Evolutionary conservation across 1,140 invertebrate genomes (phyloP).

Genomic region (Agrypnia vestita): DNA sequence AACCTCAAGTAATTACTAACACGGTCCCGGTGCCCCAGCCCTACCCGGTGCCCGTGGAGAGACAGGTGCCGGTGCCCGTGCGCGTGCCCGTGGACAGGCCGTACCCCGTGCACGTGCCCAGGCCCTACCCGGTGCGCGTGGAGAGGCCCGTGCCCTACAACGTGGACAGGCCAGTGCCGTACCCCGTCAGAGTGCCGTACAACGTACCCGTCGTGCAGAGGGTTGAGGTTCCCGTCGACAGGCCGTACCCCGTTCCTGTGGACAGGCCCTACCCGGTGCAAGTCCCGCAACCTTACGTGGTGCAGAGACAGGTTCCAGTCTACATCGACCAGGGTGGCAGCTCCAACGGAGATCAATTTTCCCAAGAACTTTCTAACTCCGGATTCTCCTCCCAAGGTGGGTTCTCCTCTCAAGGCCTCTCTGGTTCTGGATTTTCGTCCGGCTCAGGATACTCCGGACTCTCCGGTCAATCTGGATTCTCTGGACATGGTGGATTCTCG

Average conservation of each 20-base stretch:
- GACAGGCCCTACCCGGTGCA: constrained; percentile 67
- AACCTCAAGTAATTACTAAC: constrained; percentile 52
- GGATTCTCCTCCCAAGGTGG: constrained; percentile 14
- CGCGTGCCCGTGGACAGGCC: constrained; percentile 56
- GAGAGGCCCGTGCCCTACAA: constrained; percentile 64
- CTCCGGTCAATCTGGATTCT: not conserved
- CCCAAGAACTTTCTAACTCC: not conserved
- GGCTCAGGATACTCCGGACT: not conserved
- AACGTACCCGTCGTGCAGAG: constrained; percentile 68
- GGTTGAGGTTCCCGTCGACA: constrained; percentile 64
- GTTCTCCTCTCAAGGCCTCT: not conserved
- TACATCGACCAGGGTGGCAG: constrained; percentile 52
- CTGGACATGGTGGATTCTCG: constrained; percentile 19
- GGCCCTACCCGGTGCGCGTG: constrained; percentile 65
- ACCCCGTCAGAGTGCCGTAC: constrained; percentile 60
- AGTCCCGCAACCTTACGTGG: constrained; percentile 57
- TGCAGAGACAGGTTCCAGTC: constrained; percentile 61
- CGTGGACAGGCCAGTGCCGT: constrained; percentile 60
- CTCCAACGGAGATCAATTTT: constrained; percentile 6
- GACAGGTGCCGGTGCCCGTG: constrained; percentile 53
- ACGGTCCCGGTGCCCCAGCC: constrained; percentile 55
- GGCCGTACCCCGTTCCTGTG: constrained; percentile 64
- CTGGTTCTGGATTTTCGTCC: not conserved
- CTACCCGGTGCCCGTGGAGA: constrained; percentile 61
- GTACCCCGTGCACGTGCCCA: constrained; percentile 52